phyloP scores from a whole-genome alignment of 2,797 vertebrate species.

The Danio aesculapii region DNA sequence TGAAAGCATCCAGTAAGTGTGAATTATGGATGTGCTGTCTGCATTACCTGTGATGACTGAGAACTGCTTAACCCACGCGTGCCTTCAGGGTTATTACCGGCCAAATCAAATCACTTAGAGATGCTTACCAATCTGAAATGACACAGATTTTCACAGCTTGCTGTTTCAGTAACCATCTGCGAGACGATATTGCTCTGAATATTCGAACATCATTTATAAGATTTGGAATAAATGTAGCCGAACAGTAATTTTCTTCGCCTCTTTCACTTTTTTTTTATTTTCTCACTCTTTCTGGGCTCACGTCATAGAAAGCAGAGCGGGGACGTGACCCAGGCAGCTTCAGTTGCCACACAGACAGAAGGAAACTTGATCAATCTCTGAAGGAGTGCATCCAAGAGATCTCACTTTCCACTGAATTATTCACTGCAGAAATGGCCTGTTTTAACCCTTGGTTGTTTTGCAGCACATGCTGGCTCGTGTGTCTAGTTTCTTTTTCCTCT shows the following conservation, averaged over 20 bases:
- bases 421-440: slow-evolving; percentile 21
- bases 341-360: slow-evolving; percentile 38
- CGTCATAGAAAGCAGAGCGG: slow-evolving; percentile 27
- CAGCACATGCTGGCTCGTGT: neutral
- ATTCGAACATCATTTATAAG: neutral
- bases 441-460: slow-evolving; percentile 26
- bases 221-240: neutral
- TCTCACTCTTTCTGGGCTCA: slow-evolving; percentile 34
- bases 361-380: slow-evolving; percentile 49
- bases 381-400: slow-evolving; percentile 7
- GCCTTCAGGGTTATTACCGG: slow-evolving; percentile 16
- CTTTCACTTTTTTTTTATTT: neutral
- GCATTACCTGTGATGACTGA: slow-evolving; percentile 14
- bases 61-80: slow-evolving; percentile 16
- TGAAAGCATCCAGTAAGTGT: neutral
- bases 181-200: slow-evolving; percentile 2
- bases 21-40: slow-evolving; percentile 10
- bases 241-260: neutral
- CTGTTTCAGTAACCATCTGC: slow-evolving; percentile 23
- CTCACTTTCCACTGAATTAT: slow-evolving; percentile 56
- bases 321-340: slow-evolving; percentile 25
- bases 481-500: neutral
- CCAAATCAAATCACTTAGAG: slow-evolving; percentile 15
- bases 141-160: slow-evolving; percentile 37
- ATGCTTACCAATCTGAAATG: slow-evolving; percentile 17